phyloP scores from a whole-genome alignment of 92 coral and sea anemone species.

The Zoanthus sansibaricus region DNA sequence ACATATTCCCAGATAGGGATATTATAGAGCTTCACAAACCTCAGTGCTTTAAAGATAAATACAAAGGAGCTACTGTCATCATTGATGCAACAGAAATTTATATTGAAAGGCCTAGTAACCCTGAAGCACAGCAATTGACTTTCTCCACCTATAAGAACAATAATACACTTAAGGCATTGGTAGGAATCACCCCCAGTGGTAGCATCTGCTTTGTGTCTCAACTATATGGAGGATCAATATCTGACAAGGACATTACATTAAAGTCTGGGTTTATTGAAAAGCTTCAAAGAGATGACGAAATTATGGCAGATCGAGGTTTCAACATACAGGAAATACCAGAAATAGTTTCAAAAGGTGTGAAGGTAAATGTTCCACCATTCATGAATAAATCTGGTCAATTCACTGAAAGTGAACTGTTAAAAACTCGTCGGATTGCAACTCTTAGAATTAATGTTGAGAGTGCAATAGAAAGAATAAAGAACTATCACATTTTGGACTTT shows the following conservation, averaged over 20 bases:
- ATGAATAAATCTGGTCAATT: slow-evolving; percentile 54
- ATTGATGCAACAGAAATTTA: slow-evolving; percentile 23
- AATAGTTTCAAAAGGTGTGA: slow-evolving; percentile 21
- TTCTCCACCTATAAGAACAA: slow-evolving; percentile 47
- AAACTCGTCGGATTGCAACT: slow-evolving; percentile 51
- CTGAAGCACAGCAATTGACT: slow-evolving; percentile 54
- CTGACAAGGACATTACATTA: slow-evolving; percentile 43
- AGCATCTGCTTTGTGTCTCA: slow-evolving; percentile 41
- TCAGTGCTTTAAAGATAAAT: slow-evolving; percentile 54
- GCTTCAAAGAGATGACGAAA: slow-evolving; percentile 49
- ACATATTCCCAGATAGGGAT: slow-evolving; percentile 58
- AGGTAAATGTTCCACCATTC: slow-evolving; percentile 20
- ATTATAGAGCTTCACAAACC: slow-evolving; percentile 56
- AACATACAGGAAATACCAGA: slow-evolving; percentile 30
- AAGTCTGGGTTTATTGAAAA: slow-evolving; percentile 50
- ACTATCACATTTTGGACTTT: slow-evolving; percentile 2
- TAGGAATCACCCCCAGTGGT: slow-evolving; percentile 55
- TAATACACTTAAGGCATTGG: slow-evolving; percentile 51
- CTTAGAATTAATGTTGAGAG: background rate
- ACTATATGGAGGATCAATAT: slow-evolving; percentile 54
- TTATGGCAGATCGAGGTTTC: slow-evolving; percentile 59
- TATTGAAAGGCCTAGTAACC: background rate
- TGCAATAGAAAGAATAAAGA: background rate
- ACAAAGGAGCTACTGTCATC: slow-evolving; percentile 49
- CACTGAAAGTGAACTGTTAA: slow-evolving; percentile 45